These are phyloP conservation scores for Andinoacara biseriatus DNA, from an alignment of 2,113 vertebrate species.

Conservation along the genomic window DNA sequence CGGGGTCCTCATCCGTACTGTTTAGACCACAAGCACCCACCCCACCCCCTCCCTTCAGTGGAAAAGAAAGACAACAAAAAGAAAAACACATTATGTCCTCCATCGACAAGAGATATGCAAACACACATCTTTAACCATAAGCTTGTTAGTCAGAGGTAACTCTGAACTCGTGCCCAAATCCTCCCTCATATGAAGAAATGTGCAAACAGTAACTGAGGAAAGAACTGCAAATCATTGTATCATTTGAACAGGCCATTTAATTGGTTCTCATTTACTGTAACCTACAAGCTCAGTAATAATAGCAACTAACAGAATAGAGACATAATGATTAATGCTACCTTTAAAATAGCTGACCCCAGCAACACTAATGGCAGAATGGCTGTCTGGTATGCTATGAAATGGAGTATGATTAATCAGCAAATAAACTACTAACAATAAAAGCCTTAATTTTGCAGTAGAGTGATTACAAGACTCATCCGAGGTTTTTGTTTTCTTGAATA, in stretches of 20 bases:
- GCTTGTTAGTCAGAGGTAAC: slow-evolving; percentile 27
- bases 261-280: slow-evolving; percentile 71
- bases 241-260: slow-evolving; percentile 19
- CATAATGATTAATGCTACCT: slow-evolving; percentile 76
- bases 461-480: slow-evolving; percentile 75
- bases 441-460: slow-evolving; percentile 69
- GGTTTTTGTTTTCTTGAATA: slow-evolving; percentile 28
- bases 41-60: slow-evolving; percentile 28
- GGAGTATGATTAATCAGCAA: slow-evolving; percentile 73
- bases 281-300: slow-evolving; percentile 68
- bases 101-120: not conserved
- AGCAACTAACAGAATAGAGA: slow-evolving; percentile 59
- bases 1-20: slow-evolving; percentile 68
- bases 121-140: not conserved
- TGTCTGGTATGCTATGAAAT: slow-evolving; percentile 61
- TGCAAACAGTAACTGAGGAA: not conserved
- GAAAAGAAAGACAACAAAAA: slow-evolving; percentile 52
- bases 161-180: not conserved
- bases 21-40: slow-evolving; percentile 51
- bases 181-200: not conserved
- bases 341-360: slow-evolving; percentile 74
- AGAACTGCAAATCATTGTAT: slow-evolving; percentile 14
- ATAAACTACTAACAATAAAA: slow-evolving; percentile 79
- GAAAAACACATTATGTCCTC: slow-evolving; percentile 11
- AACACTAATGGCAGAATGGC: slow-evolving; percentile 61